Base-by-base conservation (phyloP, 2,888 invertebrate genomes). In the Antheraea yamamai region DNA sequence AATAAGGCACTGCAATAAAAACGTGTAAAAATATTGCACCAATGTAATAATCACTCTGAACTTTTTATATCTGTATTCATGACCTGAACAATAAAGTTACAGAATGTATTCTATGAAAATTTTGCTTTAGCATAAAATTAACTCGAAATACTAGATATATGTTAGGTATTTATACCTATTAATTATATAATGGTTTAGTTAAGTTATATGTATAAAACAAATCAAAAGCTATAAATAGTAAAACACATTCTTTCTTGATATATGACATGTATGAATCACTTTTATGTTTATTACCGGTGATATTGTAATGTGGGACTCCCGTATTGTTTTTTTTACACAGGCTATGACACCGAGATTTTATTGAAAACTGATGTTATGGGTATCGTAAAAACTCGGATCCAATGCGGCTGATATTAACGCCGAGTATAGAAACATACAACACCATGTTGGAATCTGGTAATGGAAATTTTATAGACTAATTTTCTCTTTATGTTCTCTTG, bases 361-460 rank as follows among this genome's bases (percentile, higher is more conserved):
- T 91, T 88, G 87, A 85, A 89, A 91, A 88, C 85, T 88, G 81
- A 88, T 90, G 87, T 90, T 89, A 91, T 86, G 83, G 84, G 83
- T 81, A 82, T 87, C 88, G 84, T 92, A 89, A 92, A 92, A 89
- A 82, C 82, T 85, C 85, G 85, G 84, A 88, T 89, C 84, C 84
- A 84, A 85, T 81, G 81, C 83, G 78, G 80, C 82, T 85, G 79
- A 89, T 84, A 89, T 90, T 90, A 89, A 82, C 87, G 71, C 70
- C 35, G 76, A 77, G 77, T 77, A 84, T 84, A 84, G 47, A 12
- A 81, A 61, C 61, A 84, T 81, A 82, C 81, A 82, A 85, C 84
- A 83, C 80, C 77, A 78, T 83, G 83, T 85, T 81, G 78, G 81
- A 82, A 85, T 85, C 82, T 75, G 80, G 82, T 86, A 86, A 88